Evolutionary conservation across 35 echinoderm and acorn worm species (phyloP).

Genomic region (Ophiothrix spiculata): DNA sequence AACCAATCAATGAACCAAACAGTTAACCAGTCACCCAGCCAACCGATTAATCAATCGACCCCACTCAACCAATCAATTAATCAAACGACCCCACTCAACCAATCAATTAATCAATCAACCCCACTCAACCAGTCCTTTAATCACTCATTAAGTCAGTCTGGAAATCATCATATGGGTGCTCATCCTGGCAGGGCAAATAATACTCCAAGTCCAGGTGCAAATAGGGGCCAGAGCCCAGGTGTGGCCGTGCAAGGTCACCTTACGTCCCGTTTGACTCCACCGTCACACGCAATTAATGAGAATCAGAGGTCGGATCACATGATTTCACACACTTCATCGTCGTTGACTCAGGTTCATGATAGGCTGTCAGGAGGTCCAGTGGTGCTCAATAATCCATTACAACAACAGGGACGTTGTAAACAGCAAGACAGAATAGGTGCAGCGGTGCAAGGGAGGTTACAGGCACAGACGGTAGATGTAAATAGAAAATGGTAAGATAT

Average conservation of each 20-base stretch:
- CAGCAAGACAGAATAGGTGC: background rate
- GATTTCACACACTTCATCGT: background rate
- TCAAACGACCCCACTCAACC: too few species aligned
- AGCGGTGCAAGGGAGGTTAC: background rate
- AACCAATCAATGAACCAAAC: background rate
- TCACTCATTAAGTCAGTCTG: constrained; percentile 53
- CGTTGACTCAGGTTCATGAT: background rate
- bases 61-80: constrained; percentile 39
- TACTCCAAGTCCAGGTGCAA: background rate
- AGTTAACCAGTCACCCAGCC: constrained; percentile 18
- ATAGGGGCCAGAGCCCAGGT: background rate
- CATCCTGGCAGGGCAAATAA: background rate
- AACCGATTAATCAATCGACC: too few species aligned
- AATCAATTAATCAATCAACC: background rate
- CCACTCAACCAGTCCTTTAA: constrained; percentile 39
- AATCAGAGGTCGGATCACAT: background rate
- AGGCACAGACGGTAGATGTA: background rate
- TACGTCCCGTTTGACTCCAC: background rate
- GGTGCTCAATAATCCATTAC: background rate
- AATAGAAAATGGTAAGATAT: background rate
- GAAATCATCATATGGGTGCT: background rate
- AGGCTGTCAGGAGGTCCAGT: background rate
- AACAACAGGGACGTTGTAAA: background rate
- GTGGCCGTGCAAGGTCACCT: background rate
- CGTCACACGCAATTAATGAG: background rate